These are phyloP conservation scores for Creontiades dilutus DNA, from an alignment of 2,888 invertebrate genomes.

Conservation along the genomic window DNA sequence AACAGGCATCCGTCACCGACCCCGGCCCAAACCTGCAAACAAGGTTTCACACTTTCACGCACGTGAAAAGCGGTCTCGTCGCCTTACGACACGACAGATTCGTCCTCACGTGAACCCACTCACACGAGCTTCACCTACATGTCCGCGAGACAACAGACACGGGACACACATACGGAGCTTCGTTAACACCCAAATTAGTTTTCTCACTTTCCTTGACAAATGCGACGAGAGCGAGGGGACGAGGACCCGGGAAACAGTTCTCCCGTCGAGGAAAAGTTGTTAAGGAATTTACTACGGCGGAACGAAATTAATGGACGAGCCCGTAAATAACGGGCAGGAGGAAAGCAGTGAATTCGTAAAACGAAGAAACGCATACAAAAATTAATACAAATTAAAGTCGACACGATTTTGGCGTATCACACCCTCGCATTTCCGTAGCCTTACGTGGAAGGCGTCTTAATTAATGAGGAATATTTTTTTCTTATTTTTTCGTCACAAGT, in stretches of 20 bases:
- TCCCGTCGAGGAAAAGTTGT: background rate
- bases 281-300: background rate
- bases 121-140: background rate
- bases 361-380: background rate
- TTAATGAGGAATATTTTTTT: too few relatives aligned
- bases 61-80: slow-evolving; percentile 7
- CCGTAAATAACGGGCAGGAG: background rate
- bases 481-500: too few relatives aligned
- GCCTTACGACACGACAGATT: background rate
- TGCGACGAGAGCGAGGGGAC: background rate
- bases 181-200: slow-evolving; percentile 15
- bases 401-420: background rate
- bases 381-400: background rate
- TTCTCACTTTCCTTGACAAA: slow-evolving; percentile 25
- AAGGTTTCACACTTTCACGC: slow-evolving; percentile 47
- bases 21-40: background rate
- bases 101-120: background rate
- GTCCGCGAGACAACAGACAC: background rate
- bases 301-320: background rate
- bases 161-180: background rate
- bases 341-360: background rate
- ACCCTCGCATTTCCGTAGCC: too few relatives aligned
- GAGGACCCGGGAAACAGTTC: background rate
- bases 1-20: slow-evolving; percentile 48
- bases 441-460: too few relatives aligned